phyloP scores from a whole-genome alignment of 2,797 vertebrate genomes.

The Margarornis squamiger region DNA sequence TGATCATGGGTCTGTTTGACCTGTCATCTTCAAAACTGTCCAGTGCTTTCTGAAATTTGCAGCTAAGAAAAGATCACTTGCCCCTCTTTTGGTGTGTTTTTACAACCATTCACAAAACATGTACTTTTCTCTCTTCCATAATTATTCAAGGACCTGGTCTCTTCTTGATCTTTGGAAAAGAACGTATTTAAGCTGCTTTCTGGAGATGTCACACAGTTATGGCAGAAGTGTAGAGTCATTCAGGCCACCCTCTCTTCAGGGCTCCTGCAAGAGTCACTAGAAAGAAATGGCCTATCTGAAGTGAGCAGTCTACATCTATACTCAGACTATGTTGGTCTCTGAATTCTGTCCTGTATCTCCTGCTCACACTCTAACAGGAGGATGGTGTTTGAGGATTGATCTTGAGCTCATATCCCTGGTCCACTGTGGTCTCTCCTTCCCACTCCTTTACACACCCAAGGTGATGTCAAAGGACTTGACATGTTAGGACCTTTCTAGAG shows the following conservation, averaged over 20 bases:
- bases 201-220: not conserved
- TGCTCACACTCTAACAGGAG: not conserved
- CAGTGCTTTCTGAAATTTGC: not conserved
- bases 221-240: not conserved
- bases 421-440: not conserved
- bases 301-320: fast-evolving
- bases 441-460: not conserved
- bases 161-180: not conserved
- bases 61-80: not conserved
- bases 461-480: not conserved
- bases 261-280: not conserved
- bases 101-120: not conserved
- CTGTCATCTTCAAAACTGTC: not conserved
- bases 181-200: not conserved
- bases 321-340: not conserved
- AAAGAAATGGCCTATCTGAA: not conserved
- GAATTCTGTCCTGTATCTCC: not conserved
- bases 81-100: not conserved
- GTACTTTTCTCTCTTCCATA: not conserved
- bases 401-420: not conserved
- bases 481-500: not conserved
- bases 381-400: not conserved
- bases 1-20: not conserved
- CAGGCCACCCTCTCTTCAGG: not conserved
- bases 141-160: not conserved